Evolutionary conservation across 2,797 vertebrate genomes (phyloP), one percentile per base, ranked within the genome.

Genomic region (Typhlichthys eigenmanni): DNA sequence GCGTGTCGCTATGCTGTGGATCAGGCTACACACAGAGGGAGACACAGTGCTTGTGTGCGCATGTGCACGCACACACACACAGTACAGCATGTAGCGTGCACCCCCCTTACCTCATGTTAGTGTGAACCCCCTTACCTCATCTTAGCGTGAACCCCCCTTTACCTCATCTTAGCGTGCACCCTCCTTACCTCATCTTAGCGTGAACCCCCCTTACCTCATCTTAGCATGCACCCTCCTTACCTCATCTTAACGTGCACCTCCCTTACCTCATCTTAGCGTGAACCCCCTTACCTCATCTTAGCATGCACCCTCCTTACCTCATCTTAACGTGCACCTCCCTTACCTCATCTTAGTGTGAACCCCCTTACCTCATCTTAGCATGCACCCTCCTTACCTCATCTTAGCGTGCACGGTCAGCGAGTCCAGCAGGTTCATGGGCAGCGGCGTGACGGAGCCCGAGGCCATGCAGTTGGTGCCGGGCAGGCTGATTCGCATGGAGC

Each of bases 101-200:
- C 19, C 19, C 19, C 19, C 19, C 19, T 19, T 19, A 19, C 19
- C 19, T 19, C 2, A 19, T 19, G 0, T 19, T 19, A 19, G 19
- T 0, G 2, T 19, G 19, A 0, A 19, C 19, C 19, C 2, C 19
- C 16, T 56, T 86, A 99, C 98, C 98, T 99, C 98, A 99, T 99
- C 88, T 99, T 99, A 73, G 97, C 97, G 61, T 99, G 98, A 63
- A 0, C 4, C 34, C 13, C 24, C 3, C 62, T 56, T 86, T n/a
- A 99, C 98, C 97, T 99, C 97, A 99, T 99, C 88, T 99, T 99
- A 73, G 97, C 97, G 62, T 99, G 98, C 64, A 99, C 98, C 16
- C 16, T 1, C 16, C 16, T 17, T 19, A 19, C 17, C 17, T 19
- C 17, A 19, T 19, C 17, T 19, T 19, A 19, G 17, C 17, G 1